These are phyloP conservation scores for Torymus texanus DNA, from an alignment of 2,888 invertebrate species.

Conservation along the genomic window DNA sequence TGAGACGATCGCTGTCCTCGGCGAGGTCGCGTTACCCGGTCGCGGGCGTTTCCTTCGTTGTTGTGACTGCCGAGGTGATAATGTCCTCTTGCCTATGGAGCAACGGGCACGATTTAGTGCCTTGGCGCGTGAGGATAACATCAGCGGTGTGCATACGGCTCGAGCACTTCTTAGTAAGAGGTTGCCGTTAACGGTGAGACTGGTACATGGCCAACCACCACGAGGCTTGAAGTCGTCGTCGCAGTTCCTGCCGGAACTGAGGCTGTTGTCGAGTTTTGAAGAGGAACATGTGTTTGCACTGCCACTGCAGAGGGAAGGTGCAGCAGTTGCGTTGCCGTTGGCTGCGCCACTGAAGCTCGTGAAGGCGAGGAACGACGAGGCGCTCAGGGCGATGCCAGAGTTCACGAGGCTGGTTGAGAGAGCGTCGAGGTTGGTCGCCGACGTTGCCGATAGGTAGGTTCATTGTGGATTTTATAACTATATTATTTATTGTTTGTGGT, in stretches of 20 bases:
- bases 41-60: constrained; percentile 90
- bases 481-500: neutral
- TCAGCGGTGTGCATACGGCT: constrained; percentile 95
- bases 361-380: constrained; percentile 88
- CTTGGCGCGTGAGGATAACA: constrained; percentile 93
- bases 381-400: constrained; percentile 80
- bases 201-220: constrained; percentile 93
- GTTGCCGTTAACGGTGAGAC: constrained; percentile 92
- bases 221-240: constrained; percentile 87
- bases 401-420: constrained; percentile 87
- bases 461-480: too few relatives aligned
- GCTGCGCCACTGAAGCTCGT: constrained; percentile 91
- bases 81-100: constrained; percentile 88
- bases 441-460: constrained; percentile 82
- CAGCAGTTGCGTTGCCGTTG: constrained; percentile 88
- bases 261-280: constrained; percentile 89
- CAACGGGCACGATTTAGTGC: constrained; percentile 94
- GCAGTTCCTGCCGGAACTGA: constrained; percentile 89
- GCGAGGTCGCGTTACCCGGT: constrained; percentile 82
- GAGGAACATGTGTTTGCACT: constrained; percentile 91
- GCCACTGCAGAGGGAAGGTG: constrained; percentile 87
- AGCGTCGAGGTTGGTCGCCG: constrained; percentile 83
- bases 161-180: constrained; percentile 91
- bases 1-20: constrained; percentile 88
- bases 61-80: constrained; percentile 89